Evolutionary conservation across 2,113 vertebrate genomes (phyloP).

Genomic region (Cyprinodon variegatus): DNA sequence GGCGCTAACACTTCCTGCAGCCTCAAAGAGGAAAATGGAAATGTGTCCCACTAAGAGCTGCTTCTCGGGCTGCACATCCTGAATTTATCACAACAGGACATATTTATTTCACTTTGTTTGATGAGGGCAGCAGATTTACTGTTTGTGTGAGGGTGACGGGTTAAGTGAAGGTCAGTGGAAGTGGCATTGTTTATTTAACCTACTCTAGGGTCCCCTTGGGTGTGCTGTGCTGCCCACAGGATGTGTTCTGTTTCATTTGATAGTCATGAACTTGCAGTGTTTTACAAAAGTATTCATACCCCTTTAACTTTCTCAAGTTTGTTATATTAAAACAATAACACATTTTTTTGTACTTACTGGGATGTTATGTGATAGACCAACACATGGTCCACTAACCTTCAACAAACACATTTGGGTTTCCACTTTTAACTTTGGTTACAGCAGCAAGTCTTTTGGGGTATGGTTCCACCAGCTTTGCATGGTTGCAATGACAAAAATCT

Average conservation of each 20-base stretch:
- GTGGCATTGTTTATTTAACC: conserved; percentile 38
- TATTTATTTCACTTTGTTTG: conserved; percentile 46
- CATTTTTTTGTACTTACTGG: too few species aligned
- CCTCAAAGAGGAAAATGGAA: conserved; percentile 11
- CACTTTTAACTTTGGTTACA: neutral
- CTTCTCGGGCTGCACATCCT: conserved; percentile 9
- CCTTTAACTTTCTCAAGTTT: too few species aligned
- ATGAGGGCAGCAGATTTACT: conserved; percentile 12
- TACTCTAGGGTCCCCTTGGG: conserved; percentile 19
- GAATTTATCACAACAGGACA: conserved; percentile 16
- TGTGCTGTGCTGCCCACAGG: conserved; percentile 30
- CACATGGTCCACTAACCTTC: too few species aligned
- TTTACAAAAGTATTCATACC: too few species aligned
- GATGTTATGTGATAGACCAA: too few species aligned
- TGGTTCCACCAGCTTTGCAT: neutral
- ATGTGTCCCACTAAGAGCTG: conserved; percentile 11
- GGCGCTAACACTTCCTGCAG: conserved; percentile 48
- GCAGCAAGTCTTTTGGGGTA: neutral
- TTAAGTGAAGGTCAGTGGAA: conserved; percentile 41
- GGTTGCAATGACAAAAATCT: neutral
- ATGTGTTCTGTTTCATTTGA: conserved; percentile 3
- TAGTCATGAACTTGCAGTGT: neutral
- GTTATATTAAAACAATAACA: too few species aligned
- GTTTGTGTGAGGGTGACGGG: conserved; percentile 31
- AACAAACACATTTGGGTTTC: too few species aligned